These are phyloP conservation scores for Hipposideros larvatus DNA, from an alignment of 2,797 vertebrate genomes.

Conservation along the genomic window DNA sequence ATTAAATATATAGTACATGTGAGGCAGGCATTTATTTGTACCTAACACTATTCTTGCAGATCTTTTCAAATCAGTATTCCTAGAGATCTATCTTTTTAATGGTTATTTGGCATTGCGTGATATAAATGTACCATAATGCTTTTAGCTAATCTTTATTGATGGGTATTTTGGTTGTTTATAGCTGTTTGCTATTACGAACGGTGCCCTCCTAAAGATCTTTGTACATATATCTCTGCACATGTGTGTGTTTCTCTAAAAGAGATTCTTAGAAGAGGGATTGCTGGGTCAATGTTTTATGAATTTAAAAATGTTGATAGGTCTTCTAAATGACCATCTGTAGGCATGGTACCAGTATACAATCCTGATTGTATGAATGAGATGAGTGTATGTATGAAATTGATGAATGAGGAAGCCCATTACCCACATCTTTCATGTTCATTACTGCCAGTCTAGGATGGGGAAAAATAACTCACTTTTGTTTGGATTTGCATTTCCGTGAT, in stretches of 20 bases:
- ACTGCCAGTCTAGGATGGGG: not conserved
- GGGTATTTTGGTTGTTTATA: constrained; percentile 55
- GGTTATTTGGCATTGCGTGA: constrained; percentile 8
- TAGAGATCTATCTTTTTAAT: constrained; percentile 50
- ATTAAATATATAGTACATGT: not conserved
- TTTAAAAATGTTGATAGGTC: constrained; percentile 65
- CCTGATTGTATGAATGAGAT: too few relatives aligned
- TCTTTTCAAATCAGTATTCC: constrained; percentile 48
- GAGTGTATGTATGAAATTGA: not conserved
- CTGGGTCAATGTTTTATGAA: constrained; percentile 64
- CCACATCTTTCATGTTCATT: not conserved
- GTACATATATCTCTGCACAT: constrained; percentile 51
- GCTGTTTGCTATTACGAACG: constrained; percentile 54
- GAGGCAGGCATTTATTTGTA: not conserved
- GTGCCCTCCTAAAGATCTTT: constrained; percentile 58
- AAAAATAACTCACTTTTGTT: not conserved
- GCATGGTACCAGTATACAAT: not conserved
- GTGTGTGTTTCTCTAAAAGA: constrained; percentile 38
- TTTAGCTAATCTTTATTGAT: constrained; percentile 72
- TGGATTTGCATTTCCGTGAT: not conserved
- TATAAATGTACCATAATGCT: constrained; percentile 54
- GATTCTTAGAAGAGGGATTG: constrained; percentile 50
- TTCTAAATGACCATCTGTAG: not conserved
- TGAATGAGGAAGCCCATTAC: not conserved
- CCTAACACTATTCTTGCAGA: not conserved